Evolutionary conservation across 2,888 invertebrate genomes (phyloP).

Genomic region (Masnerella sp.): DNA sequence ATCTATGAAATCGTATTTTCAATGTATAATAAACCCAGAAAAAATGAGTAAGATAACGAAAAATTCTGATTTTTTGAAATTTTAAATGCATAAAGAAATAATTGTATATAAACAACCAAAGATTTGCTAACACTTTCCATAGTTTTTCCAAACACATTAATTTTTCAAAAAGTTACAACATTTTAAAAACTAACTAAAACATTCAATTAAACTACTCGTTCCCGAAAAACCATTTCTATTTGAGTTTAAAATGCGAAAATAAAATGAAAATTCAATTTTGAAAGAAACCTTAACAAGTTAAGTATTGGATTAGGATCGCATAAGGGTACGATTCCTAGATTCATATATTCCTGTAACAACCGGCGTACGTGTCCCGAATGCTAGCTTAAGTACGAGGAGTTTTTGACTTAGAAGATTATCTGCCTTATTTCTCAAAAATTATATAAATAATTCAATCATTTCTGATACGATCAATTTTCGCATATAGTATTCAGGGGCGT

Average conservation of each 20-base stretch:
- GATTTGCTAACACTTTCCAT: no score
- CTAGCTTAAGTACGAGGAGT: slow-evolving; percentile 3
- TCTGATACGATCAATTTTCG: slow-evolving; percentile 24
- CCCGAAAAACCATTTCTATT: no score
- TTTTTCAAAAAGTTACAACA: no score
- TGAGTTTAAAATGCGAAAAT: slow-evolving; percentile 11
- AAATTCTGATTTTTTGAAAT: no score
- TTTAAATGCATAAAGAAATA: no score
- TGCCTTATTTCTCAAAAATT: slow-evolving; percentile 46
- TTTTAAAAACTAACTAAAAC: no score
- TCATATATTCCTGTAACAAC: slow-evolving; percentile 43
- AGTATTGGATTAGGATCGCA: slow-evolving; percentile 20
- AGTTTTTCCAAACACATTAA: no score
- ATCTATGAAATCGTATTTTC: no score
- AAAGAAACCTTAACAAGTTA: slow-evolving; percentile 21
- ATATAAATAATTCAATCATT: slow-evolving; percentile 49
- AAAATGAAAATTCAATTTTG: slow-evolving; percentile 42
- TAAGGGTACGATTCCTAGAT: slow-evolving; percentile 30
- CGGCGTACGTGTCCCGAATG: slow-evolving; percentile 40
- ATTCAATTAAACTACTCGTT: no score
- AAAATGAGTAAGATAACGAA: no score
- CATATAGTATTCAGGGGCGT: slow-evolving; percentile 17
- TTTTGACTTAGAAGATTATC: slow-evolving; percentile 49
- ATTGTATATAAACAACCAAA: no score
- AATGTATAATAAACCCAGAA: no score